These are phyloP conservation scores for Horisme vitalbata DNA, from an alignment of 2,888 invertebrate genomes.

Conservation along the genomic window DNA sequence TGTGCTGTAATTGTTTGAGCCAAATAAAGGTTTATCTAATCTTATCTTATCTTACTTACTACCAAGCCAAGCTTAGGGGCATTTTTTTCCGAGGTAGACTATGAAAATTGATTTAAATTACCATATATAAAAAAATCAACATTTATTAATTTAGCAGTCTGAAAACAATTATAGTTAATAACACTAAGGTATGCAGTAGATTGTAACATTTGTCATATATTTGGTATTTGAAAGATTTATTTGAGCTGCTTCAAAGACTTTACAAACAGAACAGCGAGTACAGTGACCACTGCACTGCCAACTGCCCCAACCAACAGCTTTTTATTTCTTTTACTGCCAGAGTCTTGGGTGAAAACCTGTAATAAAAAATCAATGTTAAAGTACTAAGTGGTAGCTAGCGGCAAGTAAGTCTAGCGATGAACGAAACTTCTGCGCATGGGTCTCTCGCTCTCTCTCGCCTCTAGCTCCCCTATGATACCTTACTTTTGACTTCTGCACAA, in stretches of 20 bases:
- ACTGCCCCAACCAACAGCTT: conserved; percentile 66
- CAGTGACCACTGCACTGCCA: conserved; percentile 59
- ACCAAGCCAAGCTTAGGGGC: no score
- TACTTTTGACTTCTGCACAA: no score
- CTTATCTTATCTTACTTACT: no score
- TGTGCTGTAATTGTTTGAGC: no score
- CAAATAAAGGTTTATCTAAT: no score
- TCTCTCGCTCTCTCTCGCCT: no score
- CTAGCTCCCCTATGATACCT: no score
- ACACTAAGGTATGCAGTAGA: conserved; percentile 2
- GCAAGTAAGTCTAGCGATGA: no score
- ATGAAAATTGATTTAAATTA: no score
- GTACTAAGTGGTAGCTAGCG: no score
- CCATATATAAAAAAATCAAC: conserved; percentile 6
- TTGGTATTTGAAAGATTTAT: conserved; percentile 12
- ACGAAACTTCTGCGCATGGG: no score
- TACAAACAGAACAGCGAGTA: conserved; percentile 60
- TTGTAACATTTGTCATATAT: conserved; percentile 1
- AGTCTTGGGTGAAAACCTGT: conserved; percentile 44
- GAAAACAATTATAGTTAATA: not conserved
- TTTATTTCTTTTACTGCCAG: conserved; percentile 49
- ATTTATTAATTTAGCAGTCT: conserved; percentile 21
- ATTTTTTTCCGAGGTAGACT: no score
- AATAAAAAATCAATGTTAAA: conserved; percentile 31
- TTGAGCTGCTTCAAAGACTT: conserved; percentile 61